Evolutionary conservation across 2,888 invertebrate species (phyloP), one percentile per base, ranked within the genome.

Genomic region (Lycia hirtaria): DNA sequence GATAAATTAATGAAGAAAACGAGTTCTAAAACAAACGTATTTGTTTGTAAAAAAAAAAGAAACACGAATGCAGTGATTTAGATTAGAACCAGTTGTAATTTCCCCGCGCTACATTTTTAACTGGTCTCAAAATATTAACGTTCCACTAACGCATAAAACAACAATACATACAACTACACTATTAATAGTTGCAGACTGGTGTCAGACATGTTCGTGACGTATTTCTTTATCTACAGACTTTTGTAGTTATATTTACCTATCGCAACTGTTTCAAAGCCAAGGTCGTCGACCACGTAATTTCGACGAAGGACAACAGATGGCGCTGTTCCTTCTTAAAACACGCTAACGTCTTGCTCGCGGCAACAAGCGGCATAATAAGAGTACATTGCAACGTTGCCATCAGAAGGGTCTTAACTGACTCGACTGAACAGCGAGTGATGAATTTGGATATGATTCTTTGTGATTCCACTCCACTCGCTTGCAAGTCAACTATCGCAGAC

Each of bases 341-440:
- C 64, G 72, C 38, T 73, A 73, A 64, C 58, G 72, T 72, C 73
- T 64, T 28, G 54, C 60, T 61, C 48, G 15, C 28, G 7, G n/a
- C 15, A 20, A 4, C 45, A 50, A 55, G 59, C 60, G 17, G 7
- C 22, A 15, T 12, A 20, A 35, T 6, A 5, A 24, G 37, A 3
- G 9, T 12, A 6, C 2, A 0, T 0, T 24, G 19, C 4, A n/a
- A 7, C 50, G 9, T 64, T 78, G 78, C 78, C 78, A 80, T 80
- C 80, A 80, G 79, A 62, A 81, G 76, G 89, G 89, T 90, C 88
- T 87, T 88, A 90, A 89, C 90, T 90, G 89, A 90, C 90, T 91
- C 88, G 89, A 91, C 89, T 90, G 89, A 90, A 90, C 90, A 89
- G 91, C 85, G 90, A 75, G 69, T 92, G 90, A 90, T 90, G 90